Percentiles rank a stretch among this genome's conserved stretches.
These are phyloP conservation scores for Pipistrellus pipistrellus DNA, from an alignment of 2,797 vertebrate species.

Conservation along the genomic window DNA sequence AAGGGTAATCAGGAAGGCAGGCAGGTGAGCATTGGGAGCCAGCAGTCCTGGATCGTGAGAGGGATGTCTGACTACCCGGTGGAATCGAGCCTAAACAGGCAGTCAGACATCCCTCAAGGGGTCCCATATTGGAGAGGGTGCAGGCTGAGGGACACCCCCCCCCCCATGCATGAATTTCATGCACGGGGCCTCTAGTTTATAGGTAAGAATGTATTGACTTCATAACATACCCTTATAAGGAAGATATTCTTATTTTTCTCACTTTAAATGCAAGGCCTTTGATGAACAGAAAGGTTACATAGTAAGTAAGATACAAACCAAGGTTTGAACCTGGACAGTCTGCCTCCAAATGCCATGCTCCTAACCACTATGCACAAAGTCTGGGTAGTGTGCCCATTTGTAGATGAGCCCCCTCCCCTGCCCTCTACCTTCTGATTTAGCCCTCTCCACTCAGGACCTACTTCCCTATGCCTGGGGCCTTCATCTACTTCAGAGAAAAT, in stretches of 20 bases:
- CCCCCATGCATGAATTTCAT: no score
- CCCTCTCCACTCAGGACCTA: background rate
- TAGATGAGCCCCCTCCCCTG: background rate
- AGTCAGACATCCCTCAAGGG: no score
- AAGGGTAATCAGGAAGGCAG: no score
- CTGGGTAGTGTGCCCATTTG: background rate
- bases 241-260: slow-evolving; percentile 18
- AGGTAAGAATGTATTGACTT: background rate
- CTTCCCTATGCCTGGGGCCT: background rate
- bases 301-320: slow-evolving; percentile 26
- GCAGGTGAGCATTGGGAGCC: no score
- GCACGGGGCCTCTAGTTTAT: background rate
- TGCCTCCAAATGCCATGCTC: background rate
- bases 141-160: no score
- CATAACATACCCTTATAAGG: background rate
- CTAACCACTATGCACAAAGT: background rate
- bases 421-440: slow-evolving; percentile 19
- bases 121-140: no score
- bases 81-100: no score
- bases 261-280: slow-evolving; percentile 35
- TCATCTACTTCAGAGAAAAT: slow-evolving; percentile 13
- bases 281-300: background rate
- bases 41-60: no score
- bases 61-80: no score
- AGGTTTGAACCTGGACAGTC: background rate